Base-by-base conservation (phyloP, 1,140 invertebrate species). In the Drosophila eugracilis region DNA sequence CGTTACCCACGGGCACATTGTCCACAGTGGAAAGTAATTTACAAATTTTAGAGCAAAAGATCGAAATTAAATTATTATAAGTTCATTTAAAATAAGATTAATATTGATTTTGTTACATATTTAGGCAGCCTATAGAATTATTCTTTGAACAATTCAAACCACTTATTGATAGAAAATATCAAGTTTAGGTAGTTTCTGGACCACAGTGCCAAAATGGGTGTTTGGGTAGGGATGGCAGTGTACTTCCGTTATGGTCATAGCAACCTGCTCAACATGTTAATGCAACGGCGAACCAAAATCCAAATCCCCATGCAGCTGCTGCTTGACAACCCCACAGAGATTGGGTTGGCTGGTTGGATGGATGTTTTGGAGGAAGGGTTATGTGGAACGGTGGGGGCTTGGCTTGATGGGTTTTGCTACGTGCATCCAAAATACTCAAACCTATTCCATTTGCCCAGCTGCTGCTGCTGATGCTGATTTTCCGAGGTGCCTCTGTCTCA, bases 251-350 rank as follows among this genome's bases (percentile, higher is more conserved):
- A 62, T 73, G 55, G 75, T 62, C 60, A 66, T 41, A 36, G 58
- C 75, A 85, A 84, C 79, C 80, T 79, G 80, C 81, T 76, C 72
- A 80, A 85, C 80, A 84, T 84, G 80, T 84, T 85, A 84, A 85
- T 84, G 80, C 72, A 74, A 60, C 71, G 58, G 60, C 54, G 66
- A 74, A 74, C 55, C 80, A 73, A 70, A 69, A 67, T 58, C 69
- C 49, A 49, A 74, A 73, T 63, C 58, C 57, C 69, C 34, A 12
- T 41, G 69, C 41, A 53, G 70, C 70, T 62, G 69, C 57, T 48
- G 55, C 53, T 55, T 70, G 24, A 22, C 69, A 47, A 24, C 47
- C 48, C 69, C 67, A 48, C 28, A 30, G 26, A 39, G 28, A 45
- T 55, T 49, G 44, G 37, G 44, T 39, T 32, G 26, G 26, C n/a